Percentiles rank a stretch among this genome's conserved stretches.
Evolutionary conservation across 2,113 vertebrate species (phyloP).

Genomic region (Coturnix japonica): DNA sequence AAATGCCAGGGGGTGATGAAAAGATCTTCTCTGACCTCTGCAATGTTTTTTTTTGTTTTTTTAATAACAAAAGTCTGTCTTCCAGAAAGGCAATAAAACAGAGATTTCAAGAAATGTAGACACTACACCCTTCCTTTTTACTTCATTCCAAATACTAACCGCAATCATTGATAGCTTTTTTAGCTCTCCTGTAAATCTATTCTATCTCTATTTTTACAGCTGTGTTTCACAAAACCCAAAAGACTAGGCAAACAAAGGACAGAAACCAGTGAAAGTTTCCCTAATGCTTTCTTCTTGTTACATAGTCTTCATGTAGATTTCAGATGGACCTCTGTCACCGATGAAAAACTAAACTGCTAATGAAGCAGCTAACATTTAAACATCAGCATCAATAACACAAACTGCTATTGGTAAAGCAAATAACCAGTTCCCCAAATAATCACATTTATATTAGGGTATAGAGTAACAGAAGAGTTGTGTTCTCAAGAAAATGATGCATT

Average conservation of each 20-base stretch:
- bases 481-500: not conserved
- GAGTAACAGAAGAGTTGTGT: not conserved
- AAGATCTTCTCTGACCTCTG: not conserved
- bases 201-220: not conserved
- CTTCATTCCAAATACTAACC: not conserved
- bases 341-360: not conserved
- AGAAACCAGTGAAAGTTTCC: not conserved
- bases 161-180: not conserved
- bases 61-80: not conserved
- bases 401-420: not conserved
- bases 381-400: not conserved
- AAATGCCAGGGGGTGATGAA: not conserved
- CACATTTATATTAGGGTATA: not conserved
- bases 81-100: not conserved
- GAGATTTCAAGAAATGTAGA: not conserved
- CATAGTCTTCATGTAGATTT: not conserved
- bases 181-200: not conserved
- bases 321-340: not conserved
- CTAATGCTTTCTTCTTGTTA: not conserved
- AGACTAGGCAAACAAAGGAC: not conserved
- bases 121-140: not conserved
- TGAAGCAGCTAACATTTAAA: not conserved
- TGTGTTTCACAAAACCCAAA: not conserved
- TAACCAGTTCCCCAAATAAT: not conserved
- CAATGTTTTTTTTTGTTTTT: not conserved